Base-by-base conservation (phyloP, 2,113 vertebrate species). In the Telmatochromis brichardi region DNA sequence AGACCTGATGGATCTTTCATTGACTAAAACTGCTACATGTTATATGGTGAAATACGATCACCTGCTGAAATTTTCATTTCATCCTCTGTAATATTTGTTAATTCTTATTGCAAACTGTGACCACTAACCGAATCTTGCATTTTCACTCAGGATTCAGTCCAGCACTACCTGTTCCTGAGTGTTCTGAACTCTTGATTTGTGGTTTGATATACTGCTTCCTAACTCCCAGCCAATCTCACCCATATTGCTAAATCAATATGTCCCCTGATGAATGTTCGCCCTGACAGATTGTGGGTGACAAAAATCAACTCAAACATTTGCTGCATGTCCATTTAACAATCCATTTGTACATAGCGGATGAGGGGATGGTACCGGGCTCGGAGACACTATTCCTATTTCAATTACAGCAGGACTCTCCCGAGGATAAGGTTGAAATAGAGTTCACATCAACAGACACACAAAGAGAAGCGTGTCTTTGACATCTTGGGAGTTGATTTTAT, bases 191-290 rank as follows among this genome's bases (percentile, higher is more conserved):
- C 90, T 95, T 94, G 91, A 95, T 94, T 94, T 94, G 88, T 89
- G 47, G 88, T 84, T 60, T 94, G 95, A 95, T 93, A 85, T 86
- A 93, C 90, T 81, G 82, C 91, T 85, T 86, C 85, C 92, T 84
- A 91, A 95, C 93, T 94, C 93, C 91, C 71, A 85, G 94, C 92
- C 95, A 94, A 96, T 96, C 93, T 95, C 81, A 45, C 45, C 51
- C 78, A 63, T 92, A 94, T 94, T 93, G 92, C 93, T 95, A 90
- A 95, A 96, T 96, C 96, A 93, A 96, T 96, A 93, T 53, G 80
- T 63, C 81, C 60, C 28, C 89, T 90, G 94, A 95, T 83, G 65
- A 96, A 94, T 94, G 93, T 78, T 90, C 86, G 9, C 19, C 79
- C 71, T 91, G 95, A 94, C 88, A 88, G 92, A 94, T 90, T 78